Conservation (phyloP, 2,888 invertebrate genomes). For the Dione vanillae region DNA sequence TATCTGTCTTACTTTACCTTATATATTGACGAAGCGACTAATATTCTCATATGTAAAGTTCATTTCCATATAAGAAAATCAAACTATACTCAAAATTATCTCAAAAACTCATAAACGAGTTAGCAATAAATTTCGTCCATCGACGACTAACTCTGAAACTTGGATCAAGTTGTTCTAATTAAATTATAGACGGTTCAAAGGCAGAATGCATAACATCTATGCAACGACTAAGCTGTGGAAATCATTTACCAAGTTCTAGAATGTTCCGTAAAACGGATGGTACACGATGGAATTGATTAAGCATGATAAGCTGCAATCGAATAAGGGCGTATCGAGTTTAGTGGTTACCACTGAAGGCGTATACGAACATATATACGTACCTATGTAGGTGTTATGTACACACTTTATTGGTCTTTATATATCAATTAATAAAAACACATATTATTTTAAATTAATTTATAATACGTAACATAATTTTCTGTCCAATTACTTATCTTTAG, state of each 20-base stretch:
- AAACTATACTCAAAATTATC: conserved; percentile 1
- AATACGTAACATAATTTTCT: no score
- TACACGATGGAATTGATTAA: conserved; percentile 42
- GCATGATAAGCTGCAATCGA: conserved; percentile 32
- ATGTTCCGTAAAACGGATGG: conserved; percentile 32
- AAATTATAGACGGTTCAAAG: conserved; percentile 79
- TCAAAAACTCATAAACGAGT: conserved; percentile 54
- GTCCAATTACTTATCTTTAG: no score
- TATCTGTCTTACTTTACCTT: no score
- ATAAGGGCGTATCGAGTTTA: conserved; percentile 34
- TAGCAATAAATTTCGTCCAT: conserved; percentile 67
- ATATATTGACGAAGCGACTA: no score
- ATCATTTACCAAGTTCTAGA: conserved; percentile 63
- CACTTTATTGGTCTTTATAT: background rate
- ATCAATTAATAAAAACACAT: background rate
- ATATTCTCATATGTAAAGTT: no score
- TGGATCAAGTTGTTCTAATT: conserved; percentile 67
- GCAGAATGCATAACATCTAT: conserved; percentile 70
- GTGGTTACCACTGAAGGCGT: conserved; percentile 3
- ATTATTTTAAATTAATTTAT: background rate
- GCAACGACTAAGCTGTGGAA: conserved; percentile 63
- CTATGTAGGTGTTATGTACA: background rate
- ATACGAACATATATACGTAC: background rate
- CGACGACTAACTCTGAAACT: conserved; percentile 59
- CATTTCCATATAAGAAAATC: no score